phyloP scores from a whole-genome alignment of 2,888 invertebrate species.

The Tuberolachnus salignus region DNA sequence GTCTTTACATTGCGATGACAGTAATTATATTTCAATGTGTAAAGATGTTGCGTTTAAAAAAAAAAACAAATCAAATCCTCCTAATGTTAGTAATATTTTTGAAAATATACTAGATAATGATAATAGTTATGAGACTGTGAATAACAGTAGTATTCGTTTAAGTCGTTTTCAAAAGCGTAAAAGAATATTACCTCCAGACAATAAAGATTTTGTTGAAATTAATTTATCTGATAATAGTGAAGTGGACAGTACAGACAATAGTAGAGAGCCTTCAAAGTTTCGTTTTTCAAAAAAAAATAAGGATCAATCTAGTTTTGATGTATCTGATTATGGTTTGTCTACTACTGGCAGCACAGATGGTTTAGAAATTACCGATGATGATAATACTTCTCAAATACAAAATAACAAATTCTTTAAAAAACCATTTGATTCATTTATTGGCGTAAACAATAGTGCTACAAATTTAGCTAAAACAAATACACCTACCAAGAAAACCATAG shows the following conservation, averaged over 20 bases:
- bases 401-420: conserved; percentile 7
- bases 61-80: not conserved
- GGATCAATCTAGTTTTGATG: not conserved
- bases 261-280: not conserved
- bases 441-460: not conserved
- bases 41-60: conserved; percentile 40
- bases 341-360: not conserved
- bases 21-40: not conserved
- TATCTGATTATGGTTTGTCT: conserved; percentile 21
- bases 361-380: not conserved
- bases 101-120: conserved; percentile 34
- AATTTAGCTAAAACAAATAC: not conserved
- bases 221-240: conserved; percentile 23
- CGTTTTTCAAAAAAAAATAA: conserved; percentile 37
- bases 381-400: not conserved
- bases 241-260: not conserved
- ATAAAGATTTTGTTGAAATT: conserved; percentile 5
- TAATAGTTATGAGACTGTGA: not conserved
- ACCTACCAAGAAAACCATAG: not conserved
- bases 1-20: conserved; percentile 1
- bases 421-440: not conserved
- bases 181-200: not conserved
- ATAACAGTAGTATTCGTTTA: conserved; percentile 12
- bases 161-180: conserved; percentile 37
- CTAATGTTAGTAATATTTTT: conserved; percentile 26